Conservation (phyloP, 1,140 invertebrate genomes). For the Polypedilum pembai region DNA sequence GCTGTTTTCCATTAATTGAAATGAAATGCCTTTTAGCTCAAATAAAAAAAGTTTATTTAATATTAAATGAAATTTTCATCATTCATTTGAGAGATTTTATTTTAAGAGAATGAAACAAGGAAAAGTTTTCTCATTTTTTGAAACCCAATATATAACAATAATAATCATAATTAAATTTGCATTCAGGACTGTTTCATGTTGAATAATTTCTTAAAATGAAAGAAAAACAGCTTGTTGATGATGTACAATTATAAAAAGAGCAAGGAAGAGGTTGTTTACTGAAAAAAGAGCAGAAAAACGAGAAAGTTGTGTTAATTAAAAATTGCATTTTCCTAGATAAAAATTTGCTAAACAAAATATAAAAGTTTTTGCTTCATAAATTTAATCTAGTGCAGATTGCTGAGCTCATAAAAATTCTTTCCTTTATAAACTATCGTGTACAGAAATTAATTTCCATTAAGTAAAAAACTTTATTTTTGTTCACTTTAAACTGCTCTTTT, state of each 20-base stretch:
- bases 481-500: too few species aligned
- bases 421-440: background rate
- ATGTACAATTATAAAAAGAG: too few species aligned
- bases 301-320: slow-evolving; percentile 3
- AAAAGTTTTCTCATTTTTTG: background rate
- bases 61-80: too few species aligned
- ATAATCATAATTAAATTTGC: slow-evolving; percentile 1
- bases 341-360: too few species aligned
- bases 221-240: background rate
- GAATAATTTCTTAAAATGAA: background rate
- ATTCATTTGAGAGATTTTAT: too few species aligned
- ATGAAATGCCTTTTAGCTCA: slow-evolving; percentile 15
- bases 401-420: background rate
- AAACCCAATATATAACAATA: background rate
- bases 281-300: background rate
- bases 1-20: slow-evolving; percentile 15
- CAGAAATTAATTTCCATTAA: slow-evolving; percentile 24
- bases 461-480: background rate
- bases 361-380: too few species aligned
- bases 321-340: background rate
- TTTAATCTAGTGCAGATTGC: background rate
- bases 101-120: background rate
- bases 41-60: too few species aligned
- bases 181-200: background rate
- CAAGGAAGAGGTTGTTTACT: too few species aligned